phyloP scores from a whole-genome alignment of 2,888 invertebrate genomes.

The Aspidiotus rigidus region DNA sequence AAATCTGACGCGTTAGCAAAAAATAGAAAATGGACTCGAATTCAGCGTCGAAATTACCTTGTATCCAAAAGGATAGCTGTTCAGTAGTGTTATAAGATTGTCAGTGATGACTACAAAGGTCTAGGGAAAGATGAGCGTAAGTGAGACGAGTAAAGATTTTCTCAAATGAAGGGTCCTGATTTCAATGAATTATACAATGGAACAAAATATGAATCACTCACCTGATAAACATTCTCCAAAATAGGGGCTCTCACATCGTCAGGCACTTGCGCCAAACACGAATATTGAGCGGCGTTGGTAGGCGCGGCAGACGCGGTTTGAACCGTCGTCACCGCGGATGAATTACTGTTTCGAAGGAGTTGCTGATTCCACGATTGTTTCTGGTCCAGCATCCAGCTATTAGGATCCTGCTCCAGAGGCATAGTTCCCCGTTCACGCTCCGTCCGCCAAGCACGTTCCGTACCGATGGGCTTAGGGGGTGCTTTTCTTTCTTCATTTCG shows the following conservation, averaged over 20 bases:
- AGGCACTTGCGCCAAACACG: slow-evolving; percentile 24
- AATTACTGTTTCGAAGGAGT: slow-evolving; percentile 21
- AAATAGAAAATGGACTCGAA: too few species aligned
- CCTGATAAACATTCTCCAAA: slow-evolving; percentile 29
- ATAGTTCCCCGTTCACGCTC: slow-evolving; percentile 23
- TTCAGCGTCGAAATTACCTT: too few species aligned
- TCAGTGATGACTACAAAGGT: too few species aligned
- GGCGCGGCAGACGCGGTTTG: slow-evolving; percentile 14
- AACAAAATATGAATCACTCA: slow-evolving; percentile 7
- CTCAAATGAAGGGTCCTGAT: too few species aligned
- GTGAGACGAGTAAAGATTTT: too few species aligned
- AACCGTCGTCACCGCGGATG: slow-evolving; percentile 9
- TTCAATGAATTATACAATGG: too few species aligned
- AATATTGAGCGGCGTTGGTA: slow-evolving; percentile 9
- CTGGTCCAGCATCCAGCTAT: slow-evolving; percentile 31
- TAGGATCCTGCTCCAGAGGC: slow-evolving; percentile 24
- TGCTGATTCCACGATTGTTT: slow-evolving; percentile 25
- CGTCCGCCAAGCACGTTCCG: slow-evolving; percentile 65
- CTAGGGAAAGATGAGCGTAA: too few species aligned
- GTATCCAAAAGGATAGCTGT: too few species aligned
- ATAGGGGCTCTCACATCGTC: slow-evolving; percentile 30
- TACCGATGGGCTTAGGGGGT: slow-evolving; percentile 66
- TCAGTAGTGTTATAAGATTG: too few species aligned
- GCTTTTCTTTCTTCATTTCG: slow-evolving; percentile 49
- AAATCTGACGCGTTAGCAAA: too few species aligned